These are phyloP conservation scores for Dicyrtomina minuta DNA, from an alignment of 2,888 invertebrate species.

Conservation along the genomic window DNA sequence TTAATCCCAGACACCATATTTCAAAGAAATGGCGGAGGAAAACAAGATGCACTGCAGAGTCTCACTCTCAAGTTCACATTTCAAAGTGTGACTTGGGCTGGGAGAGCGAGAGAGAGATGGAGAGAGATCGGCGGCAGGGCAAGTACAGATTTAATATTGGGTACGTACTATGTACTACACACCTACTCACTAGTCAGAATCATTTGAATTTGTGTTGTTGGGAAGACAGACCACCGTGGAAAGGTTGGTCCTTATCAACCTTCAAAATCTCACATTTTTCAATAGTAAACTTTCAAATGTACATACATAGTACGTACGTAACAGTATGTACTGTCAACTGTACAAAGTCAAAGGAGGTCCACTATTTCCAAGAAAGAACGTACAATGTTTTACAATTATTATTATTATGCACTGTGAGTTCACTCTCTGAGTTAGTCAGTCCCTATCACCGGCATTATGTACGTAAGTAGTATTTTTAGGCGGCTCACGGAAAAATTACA, in stretches of 20 bases:
- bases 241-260: slow-evolving; percentile 25
- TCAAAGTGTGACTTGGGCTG: not conserved
- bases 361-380: slow-evolving; percentile 13
- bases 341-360: slow-evolving; percentile 5
- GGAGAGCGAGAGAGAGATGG: not conserved
- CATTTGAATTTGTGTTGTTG: not conserved
- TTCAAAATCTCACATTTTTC: slow-evolving; percentile 29
- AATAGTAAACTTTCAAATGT: slow-evolving; percentile 18
- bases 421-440: not conserved
- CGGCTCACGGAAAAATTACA: too few relatives aligned
- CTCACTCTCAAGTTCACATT: slow-evolving; percentile 8
- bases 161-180: not conserved
- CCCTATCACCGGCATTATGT: too few relatives aligned
- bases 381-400: not conserved
- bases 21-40: slow-evolving; percentile 33
- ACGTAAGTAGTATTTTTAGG: too few relatives aligned
- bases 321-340: not conserved
- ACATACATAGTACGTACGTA: not conserved
- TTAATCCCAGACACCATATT: slow-evolving; percentile 33
- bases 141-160: not conserved
- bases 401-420: not conserved
- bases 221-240: slow-evolving; percentile 26
- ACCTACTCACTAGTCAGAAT: too few relatives aligned
- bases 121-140: too few relatives aligned
- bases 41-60: slow-evolving; percentile 10